phyloP scores from a whole-genome alignment of 2,113 vertebrate species.

The Sula dactylatra region DNA sequence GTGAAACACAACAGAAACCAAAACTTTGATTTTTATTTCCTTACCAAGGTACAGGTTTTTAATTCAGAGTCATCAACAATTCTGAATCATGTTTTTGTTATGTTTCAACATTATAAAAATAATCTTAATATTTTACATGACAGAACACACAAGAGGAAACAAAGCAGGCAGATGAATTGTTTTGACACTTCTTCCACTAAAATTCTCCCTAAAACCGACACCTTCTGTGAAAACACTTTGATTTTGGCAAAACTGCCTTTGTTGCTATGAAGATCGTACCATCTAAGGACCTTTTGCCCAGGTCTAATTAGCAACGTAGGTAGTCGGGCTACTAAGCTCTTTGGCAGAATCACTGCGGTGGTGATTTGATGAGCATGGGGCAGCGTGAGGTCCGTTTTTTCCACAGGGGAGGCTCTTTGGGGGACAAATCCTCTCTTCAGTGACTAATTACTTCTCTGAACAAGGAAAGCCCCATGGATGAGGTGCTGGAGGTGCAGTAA shows the following conservation, averaged over 20 bases:
- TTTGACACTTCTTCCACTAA: conserved; percentile 14
- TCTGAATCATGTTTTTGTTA: conserved; percentile 12
- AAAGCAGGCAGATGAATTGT: neutral
- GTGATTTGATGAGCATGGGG: neutral
- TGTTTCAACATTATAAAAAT: neutral
- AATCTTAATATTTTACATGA: neutral
- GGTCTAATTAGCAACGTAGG: neutral
- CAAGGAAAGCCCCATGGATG: neutral
- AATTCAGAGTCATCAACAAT: neutral
- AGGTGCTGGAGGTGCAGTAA: neutral
- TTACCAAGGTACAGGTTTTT: neutral
- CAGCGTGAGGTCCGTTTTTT: neutral
- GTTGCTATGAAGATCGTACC: neutral
- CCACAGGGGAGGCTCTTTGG: neutral
- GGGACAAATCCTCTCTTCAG: neutral
- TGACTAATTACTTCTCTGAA: neutral
- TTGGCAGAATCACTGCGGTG: neutral
- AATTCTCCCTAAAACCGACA: neutral
- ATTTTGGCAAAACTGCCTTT: conserved; percentile 3
- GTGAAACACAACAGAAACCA: neutral
- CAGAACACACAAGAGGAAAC: neutral
- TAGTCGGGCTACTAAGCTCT: neutral
- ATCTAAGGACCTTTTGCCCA: neutral
- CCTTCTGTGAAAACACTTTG: neutral
- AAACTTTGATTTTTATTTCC: neutral